These are phyloP conservation scores for Drepana falcataria DNA, from an alignment of 2,888 invertebrate genomes.

Conservation along the genomic window DNA sequence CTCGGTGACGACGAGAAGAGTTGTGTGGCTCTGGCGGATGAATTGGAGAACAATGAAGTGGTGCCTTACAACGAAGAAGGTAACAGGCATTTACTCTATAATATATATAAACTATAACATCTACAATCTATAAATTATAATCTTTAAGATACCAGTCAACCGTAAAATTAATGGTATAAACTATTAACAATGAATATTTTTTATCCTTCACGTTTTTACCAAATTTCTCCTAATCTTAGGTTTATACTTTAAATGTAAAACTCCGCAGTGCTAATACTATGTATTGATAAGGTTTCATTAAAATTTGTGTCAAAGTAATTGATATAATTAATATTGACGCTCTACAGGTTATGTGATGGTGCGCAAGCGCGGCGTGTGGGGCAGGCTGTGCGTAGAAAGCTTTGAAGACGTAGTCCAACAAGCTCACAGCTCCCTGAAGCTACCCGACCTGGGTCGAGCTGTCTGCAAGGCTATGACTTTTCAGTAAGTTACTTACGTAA, in stretches of 20 bases:
- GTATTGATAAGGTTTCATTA: no score
- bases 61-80: conserved; percentile 81
- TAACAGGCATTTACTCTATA: conserved; percentile 24
- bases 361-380: conserved; percentile 86
- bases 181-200: no score
- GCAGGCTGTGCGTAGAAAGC: conserved; percentile 85
- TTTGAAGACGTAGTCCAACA: conserved; percentile 79
- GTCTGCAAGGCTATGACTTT: conserved; percentile 88
- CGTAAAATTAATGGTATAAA: no score
- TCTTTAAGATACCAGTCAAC: no score
- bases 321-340: no score
- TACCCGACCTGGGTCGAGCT: conserved; percentile 85
- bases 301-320: no score
- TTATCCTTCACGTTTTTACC: no score
- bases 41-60: conserved; percentile 75
- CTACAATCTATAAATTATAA: no score
- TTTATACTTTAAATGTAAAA: no score
- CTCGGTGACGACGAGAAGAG: conserved; percentile 87
- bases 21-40: conserved; percentile 82
- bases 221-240: no score
- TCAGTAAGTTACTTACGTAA: conserved; percentile 71
- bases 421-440: conserved; percentile 79
- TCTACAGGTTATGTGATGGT: conserved; percentile 83
- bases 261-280: no score
- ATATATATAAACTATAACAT: no score